These are phyloP conservation scores for Morpho deidamia DNA, from an alignment of 2,888 invertebrate species.

Conservation along the genomic window DNA sequence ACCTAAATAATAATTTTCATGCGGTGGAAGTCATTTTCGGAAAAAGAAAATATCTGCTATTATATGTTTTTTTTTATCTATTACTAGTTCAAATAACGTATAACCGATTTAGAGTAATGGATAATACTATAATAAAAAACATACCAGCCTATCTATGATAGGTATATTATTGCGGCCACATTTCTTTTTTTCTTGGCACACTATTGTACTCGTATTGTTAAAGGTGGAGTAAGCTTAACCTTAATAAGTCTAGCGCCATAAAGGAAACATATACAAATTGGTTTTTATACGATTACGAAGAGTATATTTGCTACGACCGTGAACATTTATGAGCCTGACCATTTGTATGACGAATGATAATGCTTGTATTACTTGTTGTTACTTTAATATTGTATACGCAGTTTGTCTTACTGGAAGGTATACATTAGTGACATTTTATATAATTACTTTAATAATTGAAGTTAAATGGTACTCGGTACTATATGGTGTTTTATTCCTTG, in stretches of 20 bases:
- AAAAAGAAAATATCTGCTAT: no score
- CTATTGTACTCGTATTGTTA: neutral
- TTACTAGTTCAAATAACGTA: no score
- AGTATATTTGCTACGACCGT: neutral
- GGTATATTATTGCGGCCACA: neutral
- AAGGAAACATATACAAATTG: conserved; percentile 9
- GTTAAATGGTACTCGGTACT: no score
- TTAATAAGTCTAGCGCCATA: conserved; percentile 8
- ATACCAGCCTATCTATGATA: neutral
- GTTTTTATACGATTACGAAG: conserved; percentile 4
- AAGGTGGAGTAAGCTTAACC: conserved; percentile 2
- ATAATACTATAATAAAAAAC: neutral
- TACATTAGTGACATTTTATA: no score
- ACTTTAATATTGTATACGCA: neutral
- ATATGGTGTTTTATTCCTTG: no score
- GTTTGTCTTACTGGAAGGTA: no score
- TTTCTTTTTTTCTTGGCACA: neutral
- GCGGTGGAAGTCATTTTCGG: no score
- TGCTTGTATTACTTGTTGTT: neutral
- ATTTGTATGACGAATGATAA: conserved; percentile 8
- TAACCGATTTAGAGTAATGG: no score
- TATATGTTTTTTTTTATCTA: no score
- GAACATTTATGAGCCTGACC: neutral
- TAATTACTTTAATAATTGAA: no score
- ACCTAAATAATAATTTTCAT: no score